Percentiles rank a stretch among this genome's conserved stretches.
phyloP scores from a whole-genome alignment of 2,113 vertebrate genomes.

The Microcebus murinus region DNA sequence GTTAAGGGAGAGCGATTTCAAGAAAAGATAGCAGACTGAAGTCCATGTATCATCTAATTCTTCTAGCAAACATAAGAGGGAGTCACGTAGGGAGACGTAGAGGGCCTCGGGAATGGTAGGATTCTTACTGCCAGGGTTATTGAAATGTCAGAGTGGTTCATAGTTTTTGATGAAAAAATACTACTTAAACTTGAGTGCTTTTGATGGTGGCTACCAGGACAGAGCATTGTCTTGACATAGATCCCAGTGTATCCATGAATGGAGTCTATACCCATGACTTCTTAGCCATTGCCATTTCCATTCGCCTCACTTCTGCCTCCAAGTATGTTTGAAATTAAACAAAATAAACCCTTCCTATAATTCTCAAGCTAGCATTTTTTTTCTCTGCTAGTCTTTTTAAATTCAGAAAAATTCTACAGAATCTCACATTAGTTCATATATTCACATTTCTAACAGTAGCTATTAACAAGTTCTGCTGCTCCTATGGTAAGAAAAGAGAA shows the following conservation, averaged over 20 bases:
- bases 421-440: neutral
- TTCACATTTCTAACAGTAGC: neutral
- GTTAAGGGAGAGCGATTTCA: neutral
- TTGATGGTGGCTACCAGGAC: neutral
- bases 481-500: neutral
- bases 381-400: neutral
- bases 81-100: neutral
- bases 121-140: neutral
- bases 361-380: neutral
- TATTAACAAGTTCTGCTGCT: neutral
- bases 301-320: neutral
- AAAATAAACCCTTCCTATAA: neutral
- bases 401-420: neutral
- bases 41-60: neutral
- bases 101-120: neutral
- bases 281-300: neutral
- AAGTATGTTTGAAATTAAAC: neutral
- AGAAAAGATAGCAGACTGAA: neutral
- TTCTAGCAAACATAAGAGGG: neutral
- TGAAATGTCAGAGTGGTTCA: neutral
- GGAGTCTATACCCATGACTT: neutral
- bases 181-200: neutral
- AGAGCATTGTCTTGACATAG: neutral
- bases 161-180: neutral
- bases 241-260: neutral